A percentile compares a stretch with the other conserved stretches of the same genome.
These are phyloP conservation scores for Colletes latitarsis DNA, from an alignment of 1,140 invertebrate genomes.

Conservation along the genomic window DNA sequence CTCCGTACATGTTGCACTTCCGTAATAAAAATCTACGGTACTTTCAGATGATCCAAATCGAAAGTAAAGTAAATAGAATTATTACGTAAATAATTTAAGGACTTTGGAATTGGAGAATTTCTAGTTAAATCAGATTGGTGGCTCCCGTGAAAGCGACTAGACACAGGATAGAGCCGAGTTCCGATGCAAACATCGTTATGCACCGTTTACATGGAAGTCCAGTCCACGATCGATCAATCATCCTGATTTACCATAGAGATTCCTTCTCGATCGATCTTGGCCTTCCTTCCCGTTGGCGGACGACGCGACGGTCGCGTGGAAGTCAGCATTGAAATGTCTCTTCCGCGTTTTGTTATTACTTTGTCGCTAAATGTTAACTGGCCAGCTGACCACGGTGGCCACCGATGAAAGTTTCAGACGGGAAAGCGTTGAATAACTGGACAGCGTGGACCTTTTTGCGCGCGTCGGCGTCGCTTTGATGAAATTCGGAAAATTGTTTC, in stretches of 20 bases:
- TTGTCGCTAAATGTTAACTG: constrained; percentile 7
- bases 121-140: neutral
- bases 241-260: constrained; percentile 30
- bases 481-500: neutral
- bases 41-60: too few species aligned
- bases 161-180: neutral
- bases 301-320: neutral
- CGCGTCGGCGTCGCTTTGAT: neutral
- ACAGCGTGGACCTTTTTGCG: neutral
- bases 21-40: too few species aligned
- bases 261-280: constrained; percentile 16
- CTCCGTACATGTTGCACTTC: too few species aligned
- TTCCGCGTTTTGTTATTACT: constrained; percentile 35
- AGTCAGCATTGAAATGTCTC: constrained; percentile 3
- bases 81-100: too few species aligned
- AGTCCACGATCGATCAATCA: constrained; percentile 30
- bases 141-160: constrained; percentile 39
- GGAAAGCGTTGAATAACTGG: constrained; percentile 30
- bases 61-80: too few species aligned
- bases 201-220: constrained; percentile 31
- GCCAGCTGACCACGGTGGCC: neutral
- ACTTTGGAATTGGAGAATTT: neutral
- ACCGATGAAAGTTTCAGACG: neutral
- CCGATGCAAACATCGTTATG: constrained; percentile 27
- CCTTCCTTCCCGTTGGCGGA: neutral